Evolutionary conservation across 2,888 invertebrate species (phyloP), one percentile per base, ranked within the genome.

Genomic region (Agrochola lychnidis): DNA sequence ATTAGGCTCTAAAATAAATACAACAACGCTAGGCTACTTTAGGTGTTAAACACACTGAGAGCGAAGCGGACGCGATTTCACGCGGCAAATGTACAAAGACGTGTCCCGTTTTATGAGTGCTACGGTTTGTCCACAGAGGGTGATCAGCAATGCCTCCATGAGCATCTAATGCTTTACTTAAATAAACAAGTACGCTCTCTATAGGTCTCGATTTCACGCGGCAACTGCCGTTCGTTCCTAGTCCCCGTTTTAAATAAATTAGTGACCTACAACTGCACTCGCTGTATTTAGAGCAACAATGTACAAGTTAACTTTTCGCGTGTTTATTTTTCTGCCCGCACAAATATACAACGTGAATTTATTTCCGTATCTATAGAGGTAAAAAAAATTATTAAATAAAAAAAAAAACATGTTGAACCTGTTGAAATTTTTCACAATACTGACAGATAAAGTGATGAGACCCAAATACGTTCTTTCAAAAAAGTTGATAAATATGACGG

Each of bases 1-100:
- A 96, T 96, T 94, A 95, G 94, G 92, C 90, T 94, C 93, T 96
- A 94, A 95, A 96, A 95, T 95, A 95, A 96, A 95, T 94, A 95
- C 93, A 93, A 92, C 89, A 87, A 89, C 87, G 92, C 92, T 91
- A 87, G 88, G 76, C 69, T 79, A 81, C 56, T 79, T 82, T 74
- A 83, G 70, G 86, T 74, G 14, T 36, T 62, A 59, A 72, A 59
- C 68, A 82, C 84, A 88, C 80, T 36, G 63, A 75, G 81, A 67
- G 70, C 68, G 22, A 61, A 64, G 53, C 67, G 30, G 69, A 73
- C 42, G 53, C 76, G 67, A 87, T 78, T 83, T 85, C 63, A 72
- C 67, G 78, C 63, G 16, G 14, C 63, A 80, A 71, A 85, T 76
- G 68, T 78, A 73, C 75, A 68, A 76, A 84, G 85, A 72, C 68